Conservation (phyloP, 2,113 vertebrate species). For the Columba livia region DNA sequence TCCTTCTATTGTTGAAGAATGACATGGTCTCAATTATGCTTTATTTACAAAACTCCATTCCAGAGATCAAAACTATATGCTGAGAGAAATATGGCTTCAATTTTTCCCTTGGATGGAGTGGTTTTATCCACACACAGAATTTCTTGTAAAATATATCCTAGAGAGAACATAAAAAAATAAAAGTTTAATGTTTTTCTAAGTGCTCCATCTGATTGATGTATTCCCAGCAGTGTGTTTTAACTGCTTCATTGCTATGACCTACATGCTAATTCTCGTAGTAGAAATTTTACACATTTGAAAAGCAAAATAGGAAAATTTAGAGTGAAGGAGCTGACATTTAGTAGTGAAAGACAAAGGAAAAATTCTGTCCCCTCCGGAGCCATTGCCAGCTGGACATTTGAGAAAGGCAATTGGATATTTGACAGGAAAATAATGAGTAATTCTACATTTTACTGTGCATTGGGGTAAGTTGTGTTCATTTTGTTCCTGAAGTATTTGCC, state of each 20-base stretch:
- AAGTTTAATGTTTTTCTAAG: not conserved
- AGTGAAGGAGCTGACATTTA: not conserved
- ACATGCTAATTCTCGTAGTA: not conserved
- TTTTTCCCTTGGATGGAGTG: not conserved
- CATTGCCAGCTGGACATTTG: not conserved
- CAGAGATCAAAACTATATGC: not conserved
- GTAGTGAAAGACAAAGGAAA: not conserved
- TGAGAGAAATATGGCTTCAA: slow-evolving; percentile 26
- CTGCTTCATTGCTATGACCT: not conserved
- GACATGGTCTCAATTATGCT: not conserved
- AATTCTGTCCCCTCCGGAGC: not conserved
- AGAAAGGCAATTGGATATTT: not conserved
- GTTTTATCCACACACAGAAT: not conserved
- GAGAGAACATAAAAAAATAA: not conserved
- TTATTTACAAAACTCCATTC: slow-evolving; percentile 16
- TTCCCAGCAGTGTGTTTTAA: not conserved
- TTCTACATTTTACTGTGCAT: not conserved
- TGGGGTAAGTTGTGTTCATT: not conserved
- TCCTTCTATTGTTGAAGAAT: not conserved
- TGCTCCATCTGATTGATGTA: not conserved
- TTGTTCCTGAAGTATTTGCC: not conserved
- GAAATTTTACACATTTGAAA: not conserved
- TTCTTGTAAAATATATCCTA: not conserved
- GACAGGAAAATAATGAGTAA: not conserved
- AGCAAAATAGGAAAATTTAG: not conserved